Percentiles rank a stretch among this genome's conserved stretches.
phyloP scores from a whole-genome alignment of 2,797 vertebrate genomes.

The Thamnophis elegans region DNA sequence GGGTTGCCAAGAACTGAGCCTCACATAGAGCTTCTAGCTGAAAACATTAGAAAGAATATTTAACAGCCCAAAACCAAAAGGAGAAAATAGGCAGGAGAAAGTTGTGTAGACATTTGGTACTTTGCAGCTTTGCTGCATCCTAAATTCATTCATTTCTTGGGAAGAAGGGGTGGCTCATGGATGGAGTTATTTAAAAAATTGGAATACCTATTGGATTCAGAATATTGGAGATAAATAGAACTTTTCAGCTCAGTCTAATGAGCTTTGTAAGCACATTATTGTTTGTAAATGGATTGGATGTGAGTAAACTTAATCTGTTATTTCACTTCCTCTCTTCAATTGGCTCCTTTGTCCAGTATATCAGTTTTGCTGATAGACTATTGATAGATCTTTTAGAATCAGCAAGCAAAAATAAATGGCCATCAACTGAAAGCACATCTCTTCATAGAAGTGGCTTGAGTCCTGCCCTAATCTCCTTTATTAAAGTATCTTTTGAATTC shows the following conservation, averaged over 20 bases:
- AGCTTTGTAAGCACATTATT: background rate
- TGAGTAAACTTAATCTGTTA: background rate
- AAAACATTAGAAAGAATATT: background rate
- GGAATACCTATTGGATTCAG: background rate
- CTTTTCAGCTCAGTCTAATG: background rate
- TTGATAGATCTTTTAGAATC: background rate
- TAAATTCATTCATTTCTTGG: background rate
- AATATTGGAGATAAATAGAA: background rate
- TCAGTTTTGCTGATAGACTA: background rate
- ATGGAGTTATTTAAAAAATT: background rate
- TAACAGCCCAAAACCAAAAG: background rate
- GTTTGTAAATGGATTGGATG: background rate
- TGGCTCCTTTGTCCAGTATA: background rate
- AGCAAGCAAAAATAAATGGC: background rate
- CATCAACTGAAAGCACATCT: background rate
- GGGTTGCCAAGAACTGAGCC: background rate
- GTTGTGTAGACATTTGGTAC: background rate
- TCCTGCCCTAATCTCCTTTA: background rate
- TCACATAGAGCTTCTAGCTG: background rate
- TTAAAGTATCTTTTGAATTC: background rate
- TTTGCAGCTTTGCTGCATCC: background rate
- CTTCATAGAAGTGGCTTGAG: background rate
- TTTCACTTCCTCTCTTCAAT: background rate
- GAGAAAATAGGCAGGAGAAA: background rate
- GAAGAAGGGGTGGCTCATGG: background rate